Evolutionary conservation across 2,888 invertebrate species (phyloP).

Genomic region (Lymantria dispar): DNA sequence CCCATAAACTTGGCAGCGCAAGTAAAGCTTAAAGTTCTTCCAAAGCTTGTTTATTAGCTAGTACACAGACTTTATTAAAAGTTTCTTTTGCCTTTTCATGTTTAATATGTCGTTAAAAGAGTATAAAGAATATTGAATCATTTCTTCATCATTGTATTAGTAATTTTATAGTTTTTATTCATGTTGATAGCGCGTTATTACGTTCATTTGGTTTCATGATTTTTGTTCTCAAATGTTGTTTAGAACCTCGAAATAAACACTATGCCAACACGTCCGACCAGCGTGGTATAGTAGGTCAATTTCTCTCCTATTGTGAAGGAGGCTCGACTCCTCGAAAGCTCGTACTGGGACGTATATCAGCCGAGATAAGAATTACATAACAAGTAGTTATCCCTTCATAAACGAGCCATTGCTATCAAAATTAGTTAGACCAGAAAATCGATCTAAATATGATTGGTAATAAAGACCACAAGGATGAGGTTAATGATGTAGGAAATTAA

Average conservation of each 20-base stretch:
- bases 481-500: background rate
- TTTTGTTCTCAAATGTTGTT: background rate
- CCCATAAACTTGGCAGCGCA: conserved; percentile 19
- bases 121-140: conserved; percentile 19
- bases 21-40: conserved; percentile 20
- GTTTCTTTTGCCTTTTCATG: conserved; percentile 31
- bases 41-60: conserved; percentile 41
- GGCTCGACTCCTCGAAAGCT: no score
- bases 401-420: background rate
- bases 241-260: no score
- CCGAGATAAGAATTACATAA: background rate
- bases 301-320: no score
- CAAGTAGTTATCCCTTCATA: background rate
- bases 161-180: conserved; percentile 17
- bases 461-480: conserved; percentile 26
- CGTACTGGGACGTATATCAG: no score
- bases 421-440: background rate
- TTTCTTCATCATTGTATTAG: conserved; percentile 19
- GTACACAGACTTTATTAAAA: conserved; percentile 43
- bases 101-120: conserved; percentile 36
- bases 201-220: background rate
- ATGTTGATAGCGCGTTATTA: background rate
- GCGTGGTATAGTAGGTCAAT: no score
- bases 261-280: no score
- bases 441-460: conserved; percentile 8